These are phyloP conservation scores for Empidonax traillii DNA, from an alignment of 2,113 vertebrate species.

Conservation along the genomic window DNA sequence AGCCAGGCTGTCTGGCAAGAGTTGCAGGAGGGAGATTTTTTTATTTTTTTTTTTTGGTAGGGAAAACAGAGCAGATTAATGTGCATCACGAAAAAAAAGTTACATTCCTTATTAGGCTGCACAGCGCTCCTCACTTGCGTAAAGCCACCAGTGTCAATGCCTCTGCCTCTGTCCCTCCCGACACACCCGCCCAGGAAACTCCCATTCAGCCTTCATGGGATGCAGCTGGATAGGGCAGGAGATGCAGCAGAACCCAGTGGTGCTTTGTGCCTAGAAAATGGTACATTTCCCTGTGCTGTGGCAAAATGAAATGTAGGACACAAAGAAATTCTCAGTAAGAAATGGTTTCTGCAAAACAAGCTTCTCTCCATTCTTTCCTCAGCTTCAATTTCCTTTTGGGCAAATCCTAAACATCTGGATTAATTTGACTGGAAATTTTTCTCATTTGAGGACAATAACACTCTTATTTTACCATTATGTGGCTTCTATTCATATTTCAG, in stretches of 20 bases:
- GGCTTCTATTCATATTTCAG: neutral
- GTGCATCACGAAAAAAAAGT: neutral
- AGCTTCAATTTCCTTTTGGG: neutral
- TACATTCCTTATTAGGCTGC: slow-evolving; percentile 16
- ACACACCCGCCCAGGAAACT: accelerated
- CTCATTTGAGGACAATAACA: neutral
- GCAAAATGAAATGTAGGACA: neutral
- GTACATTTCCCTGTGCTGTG: neutral
- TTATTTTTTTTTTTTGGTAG: neutral
- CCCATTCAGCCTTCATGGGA: neutral
- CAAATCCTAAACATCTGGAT: neutral
- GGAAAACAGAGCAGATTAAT: neutral
- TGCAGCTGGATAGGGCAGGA: neutral
- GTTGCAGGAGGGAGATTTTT: neutral
- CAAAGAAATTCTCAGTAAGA: neutral
- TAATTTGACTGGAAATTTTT: neutral
- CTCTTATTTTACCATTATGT: neutral
- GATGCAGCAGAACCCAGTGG: neutral
- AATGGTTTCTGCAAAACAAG: neutral
- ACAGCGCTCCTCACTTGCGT: neutral
- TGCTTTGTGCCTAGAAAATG: neutral
- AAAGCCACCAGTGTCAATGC: neutral
- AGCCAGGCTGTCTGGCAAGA: slow-evolving; percentile 2
- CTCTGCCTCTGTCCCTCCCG: neutral
- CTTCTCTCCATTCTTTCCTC: neutral